Conservation (phyloP, 2,113 vertebrate genomes). For the Dasyprocta punctata region DNA sequence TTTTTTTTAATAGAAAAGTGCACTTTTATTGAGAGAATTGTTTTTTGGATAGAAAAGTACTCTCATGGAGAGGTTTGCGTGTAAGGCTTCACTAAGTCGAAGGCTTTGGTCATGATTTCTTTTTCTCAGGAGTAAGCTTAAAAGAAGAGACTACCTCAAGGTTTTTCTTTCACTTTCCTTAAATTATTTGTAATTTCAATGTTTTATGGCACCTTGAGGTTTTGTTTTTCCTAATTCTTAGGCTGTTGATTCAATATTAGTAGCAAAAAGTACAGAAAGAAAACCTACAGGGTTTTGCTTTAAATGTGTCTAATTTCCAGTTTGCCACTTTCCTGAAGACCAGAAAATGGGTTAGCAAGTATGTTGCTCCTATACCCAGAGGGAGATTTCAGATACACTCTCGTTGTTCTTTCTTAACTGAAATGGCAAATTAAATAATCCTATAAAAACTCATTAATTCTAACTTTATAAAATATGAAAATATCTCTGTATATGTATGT, state of each 20-base stretch:
- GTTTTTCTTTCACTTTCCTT: neutral
- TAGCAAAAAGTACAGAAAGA: neutral
- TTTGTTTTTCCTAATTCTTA: neutral
- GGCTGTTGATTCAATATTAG: neutral
- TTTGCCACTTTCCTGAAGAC: neutral
- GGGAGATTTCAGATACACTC: slow-evolving; percentile 28
- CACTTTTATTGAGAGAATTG: too few species aligned
- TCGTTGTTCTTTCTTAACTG: slow-evolving; percentile 67
- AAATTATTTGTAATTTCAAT: neutral
- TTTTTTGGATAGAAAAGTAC: too few species aligned
- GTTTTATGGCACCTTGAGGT: neutral
- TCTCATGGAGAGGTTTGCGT: neutral
- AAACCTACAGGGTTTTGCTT: neutral
- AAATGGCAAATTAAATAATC: slow-evolving; percentile 72
- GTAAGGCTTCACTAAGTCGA: neutral
- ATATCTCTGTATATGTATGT: neutral
- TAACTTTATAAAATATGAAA: slow-evolving; percentile 77
- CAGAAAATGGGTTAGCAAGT: slow-evolving; percentile 45
- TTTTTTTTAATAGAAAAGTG: too few species aligned
- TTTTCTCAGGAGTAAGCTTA: neutral
- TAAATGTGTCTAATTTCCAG: neutral
- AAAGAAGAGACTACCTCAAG: neutral
- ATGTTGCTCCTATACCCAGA: slow-evolving; percentile 61
- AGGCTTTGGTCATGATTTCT: neutral
- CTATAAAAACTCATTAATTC: slow-evolving; percentile 63